Evolutionary conservation across 2,888 invertebrate genomes (phyloP), one percentile per base, ranked within the genome.

Genomic region (Himalopsyche tibetana): DNA sequence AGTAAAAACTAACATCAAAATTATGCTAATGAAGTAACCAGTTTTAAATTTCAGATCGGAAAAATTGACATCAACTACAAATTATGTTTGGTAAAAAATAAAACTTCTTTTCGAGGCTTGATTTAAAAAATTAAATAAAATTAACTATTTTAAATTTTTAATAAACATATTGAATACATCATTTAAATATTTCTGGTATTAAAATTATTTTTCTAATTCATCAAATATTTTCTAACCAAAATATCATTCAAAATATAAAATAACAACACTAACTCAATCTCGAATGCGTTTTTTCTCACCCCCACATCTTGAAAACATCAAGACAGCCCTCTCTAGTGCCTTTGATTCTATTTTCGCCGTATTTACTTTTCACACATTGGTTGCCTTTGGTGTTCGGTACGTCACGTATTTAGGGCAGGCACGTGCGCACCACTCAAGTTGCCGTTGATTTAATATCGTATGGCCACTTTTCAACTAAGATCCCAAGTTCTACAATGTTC

Each of bases 291-390:
- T 63, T 28, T 63, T 28, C 51, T 15, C 28, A 63, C 19, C 63
- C 55, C 63, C 19, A 4, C 19, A 63, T 63, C 63, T 63, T 63
- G 9, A 63, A 19, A 3, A 19, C 19, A 63, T n/a, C 63, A 63
- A 63, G 11, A 63, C 19, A 63, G 63, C 19, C 19, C 63, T 15
- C 63, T 63, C 63, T 19, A 6, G 63, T 63, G 63, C 19, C 51
- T 63, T 63, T 63, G 63, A 63, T 63, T 63, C 63, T 63, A 63
- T 63, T 63, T 63, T 63, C 63, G 63, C 63, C 63, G 5, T 19
- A 63, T 63, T 19, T 63, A 28, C 63, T 63, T 63, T 19, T 63
- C 63, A 63, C 63, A 63, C 63, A 19, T 63, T 28, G 63, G 63
- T 28, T 28, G 28, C 8, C 8, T 63, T 63, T 19, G 19, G 19